Percentiles rank a stretch among this genome's conserved stretches.
phyloP scores from a whole-genome alignment of 2,888 invertebrate genomes.

The Leptura quadrifasciata region DNA sequence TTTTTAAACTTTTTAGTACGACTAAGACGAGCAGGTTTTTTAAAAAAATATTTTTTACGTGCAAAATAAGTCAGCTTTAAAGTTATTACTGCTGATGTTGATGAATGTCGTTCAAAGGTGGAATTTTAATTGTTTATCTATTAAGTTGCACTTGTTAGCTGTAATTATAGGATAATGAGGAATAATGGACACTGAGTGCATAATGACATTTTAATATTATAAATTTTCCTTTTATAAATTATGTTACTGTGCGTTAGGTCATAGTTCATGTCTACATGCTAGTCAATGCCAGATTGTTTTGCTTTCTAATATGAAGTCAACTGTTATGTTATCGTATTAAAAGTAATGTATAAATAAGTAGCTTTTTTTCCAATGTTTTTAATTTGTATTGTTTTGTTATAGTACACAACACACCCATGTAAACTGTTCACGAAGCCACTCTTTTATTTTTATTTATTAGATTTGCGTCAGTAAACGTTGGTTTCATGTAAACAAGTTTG shows the following conservation, averaged over 20 bases:
- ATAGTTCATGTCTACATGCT: not conserved
- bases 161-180: not conserved
- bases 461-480: no score
- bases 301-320: constrained; percentile 2
- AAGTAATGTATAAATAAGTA: not conserved
- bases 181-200: not conserved
- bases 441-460: not conserved
- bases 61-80: no score
- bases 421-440: not conserved
- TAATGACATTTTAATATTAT: not conserved
- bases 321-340: not conserved
- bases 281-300: constrained; percentile 4
- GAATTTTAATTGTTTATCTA: no score
- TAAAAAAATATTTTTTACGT: no score
- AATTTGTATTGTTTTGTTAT: not conserved
- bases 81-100: no score
- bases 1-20: no score
- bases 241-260: not conserved
- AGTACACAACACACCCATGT: not conserved
- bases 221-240: not conserved
- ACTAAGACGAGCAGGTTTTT: no score
- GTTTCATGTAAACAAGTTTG: no score
- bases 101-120: no score
- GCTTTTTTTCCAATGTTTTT: no score
- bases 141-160: not conserved